These are phyloP conservation scores for Danio aesculapii DNA, from an alignment of 2,797 vertebrate genomes.

Conservation along the genomic window DNA sequence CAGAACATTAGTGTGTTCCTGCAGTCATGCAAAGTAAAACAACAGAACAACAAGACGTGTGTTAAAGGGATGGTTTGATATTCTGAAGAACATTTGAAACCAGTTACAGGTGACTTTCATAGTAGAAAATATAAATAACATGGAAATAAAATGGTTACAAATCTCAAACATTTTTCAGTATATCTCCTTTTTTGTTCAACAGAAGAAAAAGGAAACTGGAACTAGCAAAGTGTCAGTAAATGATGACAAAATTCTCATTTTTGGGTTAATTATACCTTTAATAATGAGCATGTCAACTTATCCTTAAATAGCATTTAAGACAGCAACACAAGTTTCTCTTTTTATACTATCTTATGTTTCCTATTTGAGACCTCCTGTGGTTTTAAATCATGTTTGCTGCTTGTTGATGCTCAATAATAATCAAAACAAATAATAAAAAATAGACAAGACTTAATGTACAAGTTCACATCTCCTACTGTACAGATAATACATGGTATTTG, in stretches of 20 bases:
- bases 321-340: neutral
- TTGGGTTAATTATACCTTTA: neutral
- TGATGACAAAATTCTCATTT: too few species aligned
- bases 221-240: too few species aligned
- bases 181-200: too few species aligned
- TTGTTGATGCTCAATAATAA: neutral
- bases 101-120: too few species aligned
- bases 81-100: too few species aligned
- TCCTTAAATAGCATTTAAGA: neutral
- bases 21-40: neutral
- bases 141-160: too few species aligned
- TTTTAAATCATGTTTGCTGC: neutral
- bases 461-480: neutral
- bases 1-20: neutral
- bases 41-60: neutral
- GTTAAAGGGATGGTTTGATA: too few species aligned
- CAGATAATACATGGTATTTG: neutral
- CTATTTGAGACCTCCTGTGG: neutral
- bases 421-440: neutral
- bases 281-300: neutral
- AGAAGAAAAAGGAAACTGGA: too few species aligned
- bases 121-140: too few species aligned
- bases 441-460: neutral
- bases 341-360: neutral
- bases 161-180: too few species aligned